A percentile compares a stretch with the other conserved stretches of the same genome.
These are phyloP conservation scores for Encarsia formosa DNA, from an alignment of 2,888 invertebrate genomes.

Conservation along the genomic window DNA sequence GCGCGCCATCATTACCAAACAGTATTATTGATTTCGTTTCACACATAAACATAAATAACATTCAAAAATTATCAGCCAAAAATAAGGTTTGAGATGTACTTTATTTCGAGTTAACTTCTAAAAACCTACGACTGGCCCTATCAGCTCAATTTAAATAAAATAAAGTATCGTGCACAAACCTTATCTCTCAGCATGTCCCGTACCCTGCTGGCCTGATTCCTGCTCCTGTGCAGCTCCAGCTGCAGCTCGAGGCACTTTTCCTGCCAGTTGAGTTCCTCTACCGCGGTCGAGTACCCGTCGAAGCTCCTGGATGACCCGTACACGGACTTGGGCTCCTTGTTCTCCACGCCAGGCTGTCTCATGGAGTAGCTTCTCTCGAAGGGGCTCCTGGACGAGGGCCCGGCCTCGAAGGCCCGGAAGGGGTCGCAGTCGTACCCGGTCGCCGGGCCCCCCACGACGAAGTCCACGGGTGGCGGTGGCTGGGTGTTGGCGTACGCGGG, in stretches of 20 bases:
- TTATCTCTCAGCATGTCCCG: constrained; percentile 86
- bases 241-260: constrained; percentile 83
- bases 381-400: constrained; percentile 18
- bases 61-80: too few species aligned
- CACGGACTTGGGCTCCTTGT: constrained; percentile 30
- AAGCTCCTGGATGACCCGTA: constrained; percentile 46
- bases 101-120: too few species aligned
- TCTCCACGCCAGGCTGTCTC: constrained; percentile 28
- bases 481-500: neutral
- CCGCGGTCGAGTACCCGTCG: constrained; percentile 43
- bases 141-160: too few species aligned
- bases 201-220: constrained; percentile 81
- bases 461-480: neutral
- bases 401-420: neutral
- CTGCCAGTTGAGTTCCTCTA: constrained; percentile 74
- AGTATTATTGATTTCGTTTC: too few species aligned
- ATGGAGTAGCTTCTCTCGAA: constrained; percentile 40
- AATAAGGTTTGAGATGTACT: too few species aligned
- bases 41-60: too few species aligned
- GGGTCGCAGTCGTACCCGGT: neutral
- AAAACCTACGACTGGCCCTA: too few species aligned
- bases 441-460: neutral
- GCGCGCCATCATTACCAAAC: too few species aligned
- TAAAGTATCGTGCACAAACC: constrained; percentile 66
- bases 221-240: constrained; percentile 78